Base-by-base conservation (phyloP, 2,888 invertebrate genomes). In the Melitaea athalia region DNA sequence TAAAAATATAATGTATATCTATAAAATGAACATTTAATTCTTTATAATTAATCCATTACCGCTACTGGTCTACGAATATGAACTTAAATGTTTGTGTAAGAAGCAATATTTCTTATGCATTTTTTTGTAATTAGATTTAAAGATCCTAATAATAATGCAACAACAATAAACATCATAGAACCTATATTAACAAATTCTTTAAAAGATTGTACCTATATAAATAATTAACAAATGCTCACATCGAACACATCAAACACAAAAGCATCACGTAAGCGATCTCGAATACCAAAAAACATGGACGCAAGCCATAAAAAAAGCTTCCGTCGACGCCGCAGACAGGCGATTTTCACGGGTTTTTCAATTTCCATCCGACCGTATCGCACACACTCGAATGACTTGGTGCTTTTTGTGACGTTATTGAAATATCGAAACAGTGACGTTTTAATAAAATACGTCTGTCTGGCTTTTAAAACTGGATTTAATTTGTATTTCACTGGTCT, bases 301-400 rank as follows among this genome's bases (percentile, higher is more conserved):
- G 17, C 38, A 47, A n/a, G n/a, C 55, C 55, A 67, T 62, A 67
- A 67, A 67, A 64, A 24, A 70, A 64, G 33, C 38, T 64, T 55
- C 64, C 52, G 64, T 67, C 71, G 67, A 65, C 59, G 55, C 52
- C 70, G 71, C 76, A 74, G 72, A 74, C 77, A 75, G 74, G 74
- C 77, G 78, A 57, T 81, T 82, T 81, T 71, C 79, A 77, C 73
- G 80, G 80, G 81, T 85, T 88, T 89, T 87, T 84, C 89, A 89
- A 89, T 90, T 91, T 90, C 88, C 89, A 84, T 76, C 70, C 73
- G 71, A 71, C 73, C 82, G 74, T 89, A 89, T 89, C 89, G 76
- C 74, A 72, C 86, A 80, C 88, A 80, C 77, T 76, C 78, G 83
- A 80, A 70, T 88, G 88, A 81, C 79, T 85, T 76, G 75, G 63